Base-by-base conservation (phyloP, 2,797 vertebrate genomes). In the Propithecus deckenii region DNA sequence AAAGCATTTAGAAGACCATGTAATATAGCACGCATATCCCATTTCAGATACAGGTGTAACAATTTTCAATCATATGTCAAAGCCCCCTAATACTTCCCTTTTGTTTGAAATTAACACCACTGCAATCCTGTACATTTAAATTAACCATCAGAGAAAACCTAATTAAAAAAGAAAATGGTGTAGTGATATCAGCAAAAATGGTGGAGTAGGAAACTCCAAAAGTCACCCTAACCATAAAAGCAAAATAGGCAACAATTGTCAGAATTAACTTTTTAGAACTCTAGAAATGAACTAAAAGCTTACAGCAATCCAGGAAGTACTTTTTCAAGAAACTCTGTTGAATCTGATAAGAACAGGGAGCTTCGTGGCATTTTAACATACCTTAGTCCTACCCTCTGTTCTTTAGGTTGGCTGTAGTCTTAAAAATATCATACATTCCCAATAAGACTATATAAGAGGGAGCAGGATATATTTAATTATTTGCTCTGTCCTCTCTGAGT, bases 101-200 rank as follows among this genome's bases (percentile, higher is more conserved):
- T 83, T 23, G 25, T 65, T 86, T 92, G 52, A 80, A 89, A 93
- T 76, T 57, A 88, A 96, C 15, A 8, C 14, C 35, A 59, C 2
- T 18, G 4, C 5, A 67, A 86, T 46, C 55, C 1, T 22, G 69
- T 83, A 78, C 38, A 61, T 94, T 94, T 85, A 91, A 94, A 35
- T 67, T 80, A 78, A 89, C 5, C 9, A 83, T 76, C 46, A 79
- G 7, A 89, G 35, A 25, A 84, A 74, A 55, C 10, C 15, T 87
- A 94, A 67, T 18, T 72, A 28, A 55, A 69, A 84, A 89, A 87
- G 38, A 88, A 95, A 85, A 93, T 57, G 72, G 4, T 46, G 11
- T 25, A 94, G 46, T 63, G 35, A 96, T 61, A 22, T n/a, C n/a
- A 78, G 25, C 43, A 80, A 89, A 89, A 95, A 63, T 52, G 30